Conservation (phyloP, 2,888 invertebrate genomes). For the Drosophila mettleri region DNA sequence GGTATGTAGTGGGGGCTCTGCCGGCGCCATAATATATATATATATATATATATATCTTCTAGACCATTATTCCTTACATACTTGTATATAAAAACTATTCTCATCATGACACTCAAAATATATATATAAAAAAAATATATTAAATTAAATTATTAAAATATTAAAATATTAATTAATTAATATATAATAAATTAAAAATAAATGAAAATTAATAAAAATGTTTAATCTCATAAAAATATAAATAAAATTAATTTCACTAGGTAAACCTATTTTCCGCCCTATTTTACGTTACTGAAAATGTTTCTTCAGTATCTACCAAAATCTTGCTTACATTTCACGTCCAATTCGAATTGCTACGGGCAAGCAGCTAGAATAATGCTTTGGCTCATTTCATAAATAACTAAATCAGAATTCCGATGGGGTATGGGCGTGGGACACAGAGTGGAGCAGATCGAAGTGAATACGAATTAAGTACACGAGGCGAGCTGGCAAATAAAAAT, state of each 20-base stretch:
- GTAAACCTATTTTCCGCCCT: not conserved
- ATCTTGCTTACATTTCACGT: constrained; percentile 8
- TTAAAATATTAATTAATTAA: no score
- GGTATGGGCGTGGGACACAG: constrained; percentile 26
- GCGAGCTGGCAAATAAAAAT: constrained; percentile 30
- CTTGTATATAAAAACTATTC: not conserved
- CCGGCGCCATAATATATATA: no score
- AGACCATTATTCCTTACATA: no score
- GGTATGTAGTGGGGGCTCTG: no score
- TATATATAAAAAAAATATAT: not conserved
- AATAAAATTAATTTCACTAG: accelerated
- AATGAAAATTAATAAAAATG: not conserved
- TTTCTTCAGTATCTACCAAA: not conserved
- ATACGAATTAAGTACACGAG: constrained; percentile 8
- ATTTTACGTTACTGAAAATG: not conserved
- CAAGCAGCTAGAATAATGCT: constrained; percentile 9
- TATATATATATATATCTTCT: no score
- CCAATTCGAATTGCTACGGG: constrained; percentile 9
- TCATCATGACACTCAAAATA: not conserved
- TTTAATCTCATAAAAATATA: not conserved
- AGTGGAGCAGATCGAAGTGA: constrained; percentile 6
- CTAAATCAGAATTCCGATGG: constrained; percentile 39
- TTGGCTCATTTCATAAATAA: constrained; percentile 32
- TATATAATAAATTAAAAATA: not conserved
- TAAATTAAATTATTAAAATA: no score